Evolutionary conservation across 2,113 vertebrate species (phyloP).

Genomic region (Burhinus bistriatus): DNA sequence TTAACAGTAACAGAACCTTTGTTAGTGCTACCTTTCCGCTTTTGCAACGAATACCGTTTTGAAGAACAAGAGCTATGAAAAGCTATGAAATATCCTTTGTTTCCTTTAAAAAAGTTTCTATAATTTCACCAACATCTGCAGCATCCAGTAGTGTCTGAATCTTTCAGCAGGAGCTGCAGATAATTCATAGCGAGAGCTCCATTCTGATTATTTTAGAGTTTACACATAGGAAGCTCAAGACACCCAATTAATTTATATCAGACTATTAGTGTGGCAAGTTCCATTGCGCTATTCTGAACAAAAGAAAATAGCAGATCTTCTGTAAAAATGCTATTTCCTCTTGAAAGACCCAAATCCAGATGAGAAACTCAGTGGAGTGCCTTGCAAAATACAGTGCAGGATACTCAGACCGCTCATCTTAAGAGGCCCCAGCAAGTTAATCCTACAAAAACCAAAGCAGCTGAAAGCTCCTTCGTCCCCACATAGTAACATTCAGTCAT

Average conservation of each 20-base stretch:
- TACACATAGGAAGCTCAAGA: neutral
- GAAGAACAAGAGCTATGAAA: neutral
- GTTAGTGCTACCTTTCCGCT: neutral
- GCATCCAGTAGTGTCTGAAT: neutral
- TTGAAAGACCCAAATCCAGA: neutral
- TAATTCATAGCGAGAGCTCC: neutral
- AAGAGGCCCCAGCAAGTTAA: neutral
- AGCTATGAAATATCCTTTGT: neutral
- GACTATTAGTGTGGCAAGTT: neutral
- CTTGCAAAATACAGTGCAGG: neutral
- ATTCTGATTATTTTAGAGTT: neutral
- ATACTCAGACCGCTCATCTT: neutral
- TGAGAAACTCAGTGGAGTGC: neutral
- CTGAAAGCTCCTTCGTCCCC: neutral
- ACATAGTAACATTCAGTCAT: neutral
- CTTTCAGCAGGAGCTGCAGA: neutral
- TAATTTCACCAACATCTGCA: neutral
- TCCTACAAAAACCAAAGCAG: neutral
- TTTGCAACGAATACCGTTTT: neutral
- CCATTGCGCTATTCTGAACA: neutral
- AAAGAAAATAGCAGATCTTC: neutral
- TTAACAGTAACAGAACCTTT: neutral
- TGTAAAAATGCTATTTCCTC: neutral
- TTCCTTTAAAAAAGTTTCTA: neutral
- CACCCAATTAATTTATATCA: neutral